Evolutionary conservation across 2,888 invertebrate genomes (phyloP), one percentile per base, ranked within the genome.

Genomic region (Hirtodrosophila trivittata): DNA sequence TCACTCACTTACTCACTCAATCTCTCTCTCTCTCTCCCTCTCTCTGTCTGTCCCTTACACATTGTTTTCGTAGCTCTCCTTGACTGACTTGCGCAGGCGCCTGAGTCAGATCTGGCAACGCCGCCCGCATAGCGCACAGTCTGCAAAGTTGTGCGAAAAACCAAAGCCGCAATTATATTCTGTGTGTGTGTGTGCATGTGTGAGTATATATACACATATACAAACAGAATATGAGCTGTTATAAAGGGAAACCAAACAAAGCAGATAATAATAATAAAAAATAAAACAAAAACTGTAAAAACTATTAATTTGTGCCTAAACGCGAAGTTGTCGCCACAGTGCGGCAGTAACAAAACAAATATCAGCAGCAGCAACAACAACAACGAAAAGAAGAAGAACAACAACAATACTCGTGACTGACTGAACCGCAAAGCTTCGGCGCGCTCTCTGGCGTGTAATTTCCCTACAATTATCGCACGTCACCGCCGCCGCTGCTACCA

Each of bases 391-490:
- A n/a, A n/a, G n/a, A n/a, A n/a, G n/a, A n/a, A n/a, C 32, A 59
- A 47, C 13, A 35, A 28, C 41, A 63, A 42, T 30, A 45, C 57
- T 62, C 62, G 67, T 67, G 67, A 62, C 62, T 35, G 42, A 49
- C 47, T 16, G 18, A 38, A 32, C 38, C 45, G 60, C 56, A 49
- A 56, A 66, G 60, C 57, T 46, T 32, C 39, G 51, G 10, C 14
- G 58, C 49, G 43, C 74, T 67, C 70, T 67, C 54, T 69, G 49
- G 54, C 67, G 59, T 67, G 72, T 77, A 75, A 80, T 77, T 80
- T 85, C 72, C 85, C 80, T 77, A 67, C 78, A 80, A 85, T 85
- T 85, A 80, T 66, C 82, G 65, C 65, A 70, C 62, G 46, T 66
- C 73, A 57, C 51, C 62, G 78, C 72, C 39, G 14, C 12, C 25